These are phyloP conservation scores for Hypena proboscidalis DNA, from an alignment of 2,888 invertebrate genomes.

Conservation along the genomic window DNA sequence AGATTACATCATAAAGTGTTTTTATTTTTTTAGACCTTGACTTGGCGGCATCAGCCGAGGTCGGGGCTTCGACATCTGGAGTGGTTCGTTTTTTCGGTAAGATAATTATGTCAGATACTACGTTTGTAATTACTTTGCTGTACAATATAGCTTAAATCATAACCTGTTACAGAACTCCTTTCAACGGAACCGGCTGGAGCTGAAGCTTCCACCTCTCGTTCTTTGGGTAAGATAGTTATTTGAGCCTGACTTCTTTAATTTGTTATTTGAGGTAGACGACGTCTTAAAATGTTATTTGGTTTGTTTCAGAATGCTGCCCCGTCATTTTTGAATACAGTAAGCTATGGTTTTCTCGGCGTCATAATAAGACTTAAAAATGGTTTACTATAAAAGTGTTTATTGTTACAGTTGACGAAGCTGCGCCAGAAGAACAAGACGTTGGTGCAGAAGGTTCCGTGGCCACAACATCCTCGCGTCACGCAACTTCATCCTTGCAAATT, in stretches of 20 bases:
- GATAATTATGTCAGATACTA: conserved; percentile 13
- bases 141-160: conserved; percentile 3
- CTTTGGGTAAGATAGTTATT: conserved; percentile 2
- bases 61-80: conserved; percentile 3
- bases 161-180: conserved; percentile 4
- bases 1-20: too few species aligned
- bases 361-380: background rate
- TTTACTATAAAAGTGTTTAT: background rate
- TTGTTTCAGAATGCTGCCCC: conserved; percentile 5
- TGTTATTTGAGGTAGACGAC: background rate
- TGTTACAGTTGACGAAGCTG: background rate
- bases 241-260: background rate
- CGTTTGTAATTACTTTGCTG: background rate
- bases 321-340: background rate
- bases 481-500: conserved; percentile 1
- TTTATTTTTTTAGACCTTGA: too few species aligned
- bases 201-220: conserved; percentile 2
- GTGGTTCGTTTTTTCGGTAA: conserved; percentile 2
- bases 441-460: conserved; percentile 2
- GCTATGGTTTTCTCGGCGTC: conserved; percentile 4
- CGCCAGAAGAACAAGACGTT: conserved; percentile 1
- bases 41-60: too few species aligned
- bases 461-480: background rate
- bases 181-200: background rate
- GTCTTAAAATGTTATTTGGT: conserved; percentile 1